Percentiles rank a stretch among this genome's conserved stretches.
Conservation (phyloP, 2,797 vertebrate genomes). For the Austrolebias charrua region DNA sequence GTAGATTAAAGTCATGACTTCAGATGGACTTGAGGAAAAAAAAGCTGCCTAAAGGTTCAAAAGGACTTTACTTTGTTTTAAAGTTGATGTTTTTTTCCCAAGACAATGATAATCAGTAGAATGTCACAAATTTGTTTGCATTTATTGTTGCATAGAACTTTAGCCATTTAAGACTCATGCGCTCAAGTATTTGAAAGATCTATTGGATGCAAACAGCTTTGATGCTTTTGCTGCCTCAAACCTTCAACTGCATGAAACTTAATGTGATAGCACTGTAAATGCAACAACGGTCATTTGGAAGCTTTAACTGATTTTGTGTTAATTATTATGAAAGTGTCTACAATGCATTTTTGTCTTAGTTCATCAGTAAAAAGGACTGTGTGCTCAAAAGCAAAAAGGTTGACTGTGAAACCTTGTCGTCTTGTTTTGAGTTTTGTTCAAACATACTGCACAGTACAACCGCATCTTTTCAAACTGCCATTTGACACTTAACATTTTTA, state of each 20-base stretch:
- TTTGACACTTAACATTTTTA: conserved; percentile 24
- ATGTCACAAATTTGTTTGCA: conserved; percentile 54
- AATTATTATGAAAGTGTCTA: conserved; percentile 16
- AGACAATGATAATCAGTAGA: conserved; percentile 55
- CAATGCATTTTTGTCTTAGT: conserved; percentile 23
- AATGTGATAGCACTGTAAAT: conserved; percentile 52
- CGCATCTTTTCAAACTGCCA: conserved; percentile 7
- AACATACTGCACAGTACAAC: conserved; percentile 5
- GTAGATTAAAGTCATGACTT: conserved; percentile 35
- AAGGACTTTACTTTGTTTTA: conserved; percentile 55
- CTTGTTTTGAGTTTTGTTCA: conserved; percentile 25
- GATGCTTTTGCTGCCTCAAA: conserved; percentile 35
- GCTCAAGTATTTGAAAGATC: conserved; percentile 29
- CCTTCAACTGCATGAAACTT: conserved; percentile 48
- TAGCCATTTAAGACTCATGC: conserved; percentile 36
- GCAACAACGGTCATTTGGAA: conserved; percentile 37
- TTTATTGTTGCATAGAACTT: conserved; percentile 54
- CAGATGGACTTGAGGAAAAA: conserved; percentile 30
- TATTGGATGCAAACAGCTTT: conserved; percentile 32
- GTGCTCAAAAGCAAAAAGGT: conserved; percentile 66
- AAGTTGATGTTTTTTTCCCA: conserved; percentile 42
- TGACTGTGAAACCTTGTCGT: conserved; percentile 16
- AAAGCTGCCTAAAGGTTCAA: conserved; percentile 40
- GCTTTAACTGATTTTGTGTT: conserved; percentile 10
- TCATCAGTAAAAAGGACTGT: conserved; percentile 62